Evolutionary conservation across 2,797 vertebrate genomes (phyloP).

Genomic region (Sebastes kiyomatsui): DNA sequence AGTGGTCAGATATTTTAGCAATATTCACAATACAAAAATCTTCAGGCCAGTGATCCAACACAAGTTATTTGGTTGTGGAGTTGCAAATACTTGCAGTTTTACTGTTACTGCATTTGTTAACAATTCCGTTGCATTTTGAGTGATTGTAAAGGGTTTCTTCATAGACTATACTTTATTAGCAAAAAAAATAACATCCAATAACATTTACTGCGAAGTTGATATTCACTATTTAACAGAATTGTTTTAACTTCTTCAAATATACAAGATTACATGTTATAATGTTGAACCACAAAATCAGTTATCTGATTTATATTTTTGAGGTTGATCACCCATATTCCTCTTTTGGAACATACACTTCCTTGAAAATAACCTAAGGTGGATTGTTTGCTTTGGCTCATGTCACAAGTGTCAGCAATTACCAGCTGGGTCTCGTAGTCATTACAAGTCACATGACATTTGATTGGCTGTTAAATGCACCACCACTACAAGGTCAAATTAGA

Average conservation of each 20-base stretch:
- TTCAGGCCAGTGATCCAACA: background rate
- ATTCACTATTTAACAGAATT: background rate
- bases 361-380: background rate
- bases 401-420: background rate
- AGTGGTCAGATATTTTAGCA: background rate
- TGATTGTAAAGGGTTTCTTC: background rate
- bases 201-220: background rate
- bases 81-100: background rate
- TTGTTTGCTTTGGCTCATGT: background rate
- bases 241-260: background rate
- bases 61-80: background rate
- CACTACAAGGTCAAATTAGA: background rate
- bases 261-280: background rate
- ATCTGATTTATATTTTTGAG: background rate
- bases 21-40: background rate
- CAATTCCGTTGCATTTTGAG: background rate
- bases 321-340: no score
- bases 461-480: background rate
- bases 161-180: rapidly evolving
- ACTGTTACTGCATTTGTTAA: no score
- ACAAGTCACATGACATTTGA: background rate
- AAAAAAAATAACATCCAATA: background rate
- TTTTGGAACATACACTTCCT: background rate
- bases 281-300: background rate
- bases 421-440: background rate